A percentile compares a stretch with the other conserved stretches of the same genome.
Conservation (phyloP, 2,113 vertebrate species). For the Phycodurus eques region DNA sequence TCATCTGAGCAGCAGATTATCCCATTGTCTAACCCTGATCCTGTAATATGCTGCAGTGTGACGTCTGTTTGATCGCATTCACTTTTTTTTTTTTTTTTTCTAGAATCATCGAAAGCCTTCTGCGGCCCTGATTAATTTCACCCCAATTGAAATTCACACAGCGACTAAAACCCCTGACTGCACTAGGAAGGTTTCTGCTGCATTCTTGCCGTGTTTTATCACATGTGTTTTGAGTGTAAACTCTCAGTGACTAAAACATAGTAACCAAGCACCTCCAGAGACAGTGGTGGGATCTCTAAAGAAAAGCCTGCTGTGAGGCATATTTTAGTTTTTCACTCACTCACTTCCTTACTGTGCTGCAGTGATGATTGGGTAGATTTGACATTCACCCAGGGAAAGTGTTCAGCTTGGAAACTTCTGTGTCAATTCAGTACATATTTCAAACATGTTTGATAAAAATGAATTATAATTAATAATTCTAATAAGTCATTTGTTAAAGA, state of each 20-base stretch:
- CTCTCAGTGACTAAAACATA: constrained; percentile 55
- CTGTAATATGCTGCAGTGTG: constrained; percentile 46
- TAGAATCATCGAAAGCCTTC: constrained; percentile 42
- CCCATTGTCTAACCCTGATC: constrained; percentile 49
- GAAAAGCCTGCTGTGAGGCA: constrained; percentile 64
- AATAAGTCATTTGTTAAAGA: neutral
- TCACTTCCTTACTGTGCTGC: constrained; percentile 23
- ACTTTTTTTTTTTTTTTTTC: constrained; percentile 47
- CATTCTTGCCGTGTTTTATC: constrained; percentile 33
- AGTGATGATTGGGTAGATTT: constrained; percentile 36
- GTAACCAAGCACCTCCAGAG: constrained; percentile 49
- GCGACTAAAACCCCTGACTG: constrained; percentile 20
- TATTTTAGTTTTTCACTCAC: constrained; percentile 53
- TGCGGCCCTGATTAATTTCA: constrained; percentile 53
- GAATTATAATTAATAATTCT: neutral
- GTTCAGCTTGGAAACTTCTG: constrained; percentile 23
- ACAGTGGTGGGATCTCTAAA: constrained; percentile 54
- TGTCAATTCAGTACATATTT: constrained; percentile 12
- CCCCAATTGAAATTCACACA: constrained; percentile 49
- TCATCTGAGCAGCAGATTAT: constrained; percentile 43
- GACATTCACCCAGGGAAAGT: constrained; percentile 41
- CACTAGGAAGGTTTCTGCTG: constrained; percentile 31
- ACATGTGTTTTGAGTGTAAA: constrained; percentile 55
- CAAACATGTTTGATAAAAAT: constrained; percentile 5
- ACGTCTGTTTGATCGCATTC: constrained; percentile 46